Conservation (phyloP, 2,797 vertebrate species). For the Sebastes vulpes region DNA sequence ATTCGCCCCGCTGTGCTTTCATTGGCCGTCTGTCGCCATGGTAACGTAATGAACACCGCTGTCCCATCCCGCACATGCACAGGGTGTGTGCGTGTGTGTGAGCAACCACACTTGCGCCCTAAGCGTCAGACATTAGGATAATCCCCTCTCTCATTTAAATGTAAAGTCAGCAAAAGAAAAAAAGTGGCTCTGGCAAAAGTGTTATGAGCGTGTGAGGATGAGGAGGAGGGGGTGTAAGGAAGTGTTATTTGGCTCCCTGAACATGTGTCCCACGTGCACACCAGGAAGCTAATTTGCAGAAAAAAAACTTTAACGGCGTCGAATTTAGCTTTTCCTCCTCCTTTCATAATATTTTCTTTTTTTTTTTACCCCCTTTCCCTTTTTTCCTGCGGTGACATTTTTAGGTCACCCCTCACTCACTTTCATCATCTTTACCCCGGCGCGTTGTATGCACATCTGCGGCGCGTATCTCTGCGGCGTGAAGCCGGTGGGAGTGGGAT, state of each 20-base stretch:
- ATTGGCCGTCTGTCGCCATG: conserved; percentile 72
- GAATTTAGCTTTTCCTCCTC: conserved; percentile 9
- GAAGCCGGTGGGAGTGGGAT: conserved; percentile 54
- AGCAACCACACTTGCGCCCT: conserved; percentile 44
- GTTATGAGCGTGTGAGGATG: background rate
- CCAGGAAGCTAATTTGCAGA: conserved; percentile 32
- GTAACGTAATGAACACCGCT: conserved; percentile 58
- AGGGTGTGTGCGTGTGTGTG: background rate
- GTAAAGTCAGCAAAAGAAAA: conserved; percentile 83
- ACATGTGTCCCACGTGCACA: conserved; percentile 25
- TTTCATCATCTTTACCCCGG: conserved; percentile 65
- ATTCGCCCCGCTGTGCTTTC: conserved; percentile 53
- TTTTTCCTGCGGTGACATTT: conserved; percentile 74
- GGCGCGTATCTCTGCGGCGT: conserved; percentile 18
- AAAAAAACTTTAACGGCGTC: conserved; percentile 24
- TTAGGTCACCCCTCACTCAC: conserved; percentile 80
- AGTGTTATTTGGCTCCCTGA: conserved; percentile 5
- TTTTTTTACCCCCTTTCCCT: background rate
- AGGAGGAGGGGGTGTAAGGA: background rate
- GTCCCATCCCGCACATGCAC: conserved; percentile 27
- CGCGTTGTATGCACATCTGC: conserved; percentile 36
- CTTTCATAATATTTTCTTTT: conserved; percentile 15
- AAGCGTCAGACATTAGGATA: conserved; percentile 77
- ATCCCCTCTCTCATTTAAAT: conserved; percentile 81
- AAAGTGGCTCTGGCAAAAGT: conserved; percentile 61